Evolutionary conservation across 1,140 invertebrate genomes (phyloP), one percentile per base, ranked within the genome.

Genomic region (Spodoptera litura): DNA sequence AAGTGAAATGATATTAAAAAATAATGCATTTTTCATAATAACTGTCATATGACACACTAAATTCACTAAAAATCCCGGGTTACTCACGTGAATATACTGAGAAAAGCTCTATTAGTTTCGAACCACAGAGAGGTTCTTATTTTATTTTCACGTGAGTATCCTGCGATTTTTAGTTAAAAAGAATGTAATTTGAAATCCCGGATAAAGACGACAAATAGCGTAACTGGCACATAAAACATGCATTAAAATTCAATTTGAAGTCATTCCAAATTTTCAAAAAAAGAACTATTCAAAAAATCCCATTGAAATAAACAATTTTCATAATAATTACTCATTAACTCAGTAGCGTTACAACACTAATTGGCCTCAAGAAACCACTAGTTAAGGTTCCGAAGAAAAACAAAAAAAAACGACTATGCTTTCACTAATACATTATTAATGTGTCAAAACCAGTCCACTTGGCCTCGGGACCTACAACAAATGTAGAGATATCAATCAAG

Each of bases 351-450:
- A 31, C 25, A 52, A 3, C 49, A 52, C 64, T 62, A 75, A 75
- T 62, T 62, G 27, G 3, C 38, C 31, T 9, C 38, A 44, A 6
- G 2, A 44, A 15, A 49, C 35, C 59, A 35, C 13, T 52, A 35
- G 59, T 64, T 53, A 62, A 75, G 11, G 62, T 62, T 52, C 59
- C 27, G 8, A 51, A 64, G 9, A 61, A 75, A 64, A 71, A 62
- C 52, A 58, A 56, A 70, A 82, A 85, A 78, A 83, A 87, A 90
- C 87, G 89, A 86, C 86, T 81, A 80, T 72, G 82, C 89, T 92
- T 89, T 91, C 89, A 84, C 85, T 85, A 91, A 87, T 90, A 90
- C 90, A 89, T 91, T 91, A 91, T 91, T 88, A 87, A 90, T 88
- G 85, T 27, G 25, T 64, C 13, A 44, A 58, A 79, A 80, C 78